A percentile compares a stretch with the other conserved stretches of the same genome.
These are phyloP conservation scores for Myioborus miniatus DNA, from an alignment of 2,797 vertebrate species.

Conservation along the genomic window DNA sequence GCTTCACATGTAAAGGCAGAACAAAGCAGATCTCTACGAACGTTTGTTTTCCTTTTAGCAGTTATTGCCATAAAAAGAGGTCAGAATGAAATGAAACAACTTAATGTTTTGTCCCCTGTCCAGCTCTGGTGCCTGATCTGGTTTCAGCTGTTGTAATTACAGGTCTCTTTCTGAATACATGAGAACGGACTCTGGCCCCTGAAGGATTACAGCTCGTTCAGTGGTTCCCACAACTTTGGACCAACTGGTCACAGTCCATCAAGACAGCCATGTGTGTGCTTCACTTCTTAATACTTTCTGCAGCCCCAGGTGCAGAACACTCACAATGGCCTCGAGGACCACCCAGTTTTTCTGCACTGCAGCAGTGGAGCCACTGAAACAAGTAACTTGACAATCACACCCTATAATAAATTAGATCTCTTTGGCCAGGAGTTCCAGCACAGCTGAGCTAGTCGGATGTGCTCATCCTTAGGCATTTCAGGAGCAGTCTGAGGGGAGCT, in stretches of 20 bases:
- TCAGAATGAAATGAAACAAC: conserved; percentile 68
- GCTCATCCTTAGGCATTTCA: conserved; percentile 20
- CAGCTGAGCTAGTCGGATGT: neutral
- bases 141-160: conserved; percentile 59
- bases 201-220: neutral
- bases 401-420: conserved; percentile 1
- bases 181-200: neutral
- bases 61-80: conserved; percentile 66
- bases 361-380: neutral
- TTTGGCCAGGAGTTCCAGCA: neutral
- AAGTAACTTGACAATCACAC: conserved; percentile 44
- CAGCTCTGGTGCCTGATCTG: conserved; percentile 64
- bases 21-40: conserved; percentile 49
- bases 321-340: neutral
- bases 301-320: conserved; percentile 27
- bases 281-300: conserved; percentile 4
- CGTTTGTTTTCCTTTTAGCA: conserved; percentile 73
- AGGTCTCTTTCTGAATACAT: conserved; percentile 9
- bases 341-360: conserved; percentile 31
- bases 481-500: neutral
- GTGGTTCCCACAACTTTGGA: conserved; percentile 44
- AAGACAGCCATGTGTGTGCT: neutral
- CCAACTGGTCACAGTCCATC: conserved; percentile 39
- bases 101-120: conserved; percentile 55
- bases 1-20: conserved; percentile 48